These are phyloP conservation scores for Tetragnatha versicolor DNA, from an alignment of 1,140 invertebrate genomes.

Conservation along the genomic window DNA sequence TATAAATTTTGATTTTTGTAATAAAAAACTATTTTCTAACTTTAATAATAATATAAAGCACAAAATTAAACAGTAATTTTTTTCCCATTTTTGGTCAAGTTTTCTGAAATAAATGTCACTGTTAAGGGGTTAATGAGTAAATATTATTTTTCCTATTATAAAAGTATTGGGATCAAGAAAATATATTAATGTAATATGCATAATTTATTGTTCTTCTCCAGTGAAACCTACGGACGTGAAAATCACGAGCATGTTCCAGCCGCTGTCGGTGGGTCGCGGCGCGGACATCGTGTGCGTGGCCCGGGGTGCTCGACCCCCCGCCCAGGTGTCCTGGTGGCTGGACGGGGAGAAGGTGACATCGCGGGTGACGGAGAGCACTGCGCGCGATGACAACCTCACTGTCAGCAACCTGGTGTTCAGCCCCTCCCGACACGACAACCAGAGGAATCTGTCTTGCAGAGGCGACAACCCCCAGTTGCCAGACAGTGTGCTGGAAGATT, in stretches of 20 bases:
- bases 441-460: constrained; percentile 80
- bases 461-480: constrained; percentile 76
- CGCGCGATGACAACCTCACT: constrained; percentile 57
- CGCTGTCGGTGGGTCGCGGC: constrained; percentile 55
- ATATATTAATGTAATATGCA: background rate
- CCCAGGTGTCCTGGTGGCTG: constrained; percentile 85
- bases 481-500: constrained; percentile 75
- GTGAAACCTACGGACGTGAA: constrained; percentile 83
- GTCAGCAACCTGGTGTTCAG: constrained; percentile 59
- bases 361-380: constrained; percentile 57
- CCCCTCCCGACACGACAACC: constrained; percentile 79
- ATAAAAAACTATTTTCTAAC: no score
- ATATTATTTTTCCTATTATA: no score
- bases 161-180: no score
- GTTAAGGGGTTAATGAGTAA: no score
- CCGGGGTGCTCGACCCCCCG: constrained; percentile 80
- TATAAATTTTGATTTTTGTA: no score
- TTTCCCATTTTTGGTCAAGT: no score
- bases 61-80: no score
- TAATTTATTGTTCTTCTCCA: constrained; percentile 62
- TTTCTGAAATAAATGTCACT: no score
- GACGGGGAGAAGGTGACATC: constrained; percentile 80
- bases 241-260: constrained; percentile 75
- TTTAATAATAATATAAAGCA: no score
- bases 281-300: constrained; percentile 55